Base-by-base conservation (phyloP, 2,113 vertebrate species). In the Lutjanus erythropterus region DNA sequence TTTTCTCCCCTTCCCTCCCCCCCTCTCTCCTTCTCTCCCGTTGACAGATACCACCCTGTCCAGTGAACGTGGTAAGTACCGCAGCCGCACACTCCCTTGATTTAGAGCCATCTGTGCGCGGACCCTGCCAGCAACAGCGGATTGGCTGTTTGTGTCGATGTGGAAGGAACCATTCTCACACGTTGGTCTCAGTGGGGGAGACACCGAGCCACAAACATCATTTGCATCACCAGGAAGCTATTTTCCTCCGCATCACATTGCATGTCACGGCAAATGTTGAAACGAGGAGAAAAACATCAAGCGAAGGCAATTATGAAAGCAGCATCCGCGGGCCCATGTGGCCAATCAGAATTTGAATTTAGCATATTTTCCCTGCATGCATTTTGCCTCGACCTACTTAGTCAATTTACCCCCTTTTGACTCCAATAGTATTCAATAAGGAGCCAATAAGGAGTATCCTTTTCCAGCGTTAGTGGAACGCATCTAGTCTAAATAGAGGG, bases 21-120 rank as follows among this genome's bases (percentile, higher is more conserved):
- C 58, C 60, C 60, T 72, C 2, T 39, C 37, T 39, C 60, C 70
- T 2, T 39, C 37, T 39, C 37, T 39, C 33, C 37, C n/a, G 18
- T 70, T n/a, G 73, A 68, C 85, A 95, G 94, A 92, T 71, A 93
- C 93, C 77, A 87, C 86, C 89, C 90, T 95, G 87, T 93, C 94
- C 61, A 91, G 92, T n/a, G 90, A 90, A 66, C 92, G 86, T 81
- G 94, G 94, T 94, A 73, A 95, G 94, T 92, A 85, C 81, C 23
- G 47, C 84, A 58, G 75, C 75, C 41, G 18, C 85, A 86, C 77
- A 49, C 84, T 62, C 55, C 67, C 29, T 41, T 80, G 77, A 78
- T 77, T 87, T 71, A 62, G 9, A 86, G 73, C 75, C 80, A 82
- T 68, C 74, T 83, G 75, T 76, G 66, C 5, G 27, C 53, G 78